Evolutionary conservation across 64 coral and sea anemone species (phyloP).

Genomic region (Stichodactyla mertensii): DNA sequence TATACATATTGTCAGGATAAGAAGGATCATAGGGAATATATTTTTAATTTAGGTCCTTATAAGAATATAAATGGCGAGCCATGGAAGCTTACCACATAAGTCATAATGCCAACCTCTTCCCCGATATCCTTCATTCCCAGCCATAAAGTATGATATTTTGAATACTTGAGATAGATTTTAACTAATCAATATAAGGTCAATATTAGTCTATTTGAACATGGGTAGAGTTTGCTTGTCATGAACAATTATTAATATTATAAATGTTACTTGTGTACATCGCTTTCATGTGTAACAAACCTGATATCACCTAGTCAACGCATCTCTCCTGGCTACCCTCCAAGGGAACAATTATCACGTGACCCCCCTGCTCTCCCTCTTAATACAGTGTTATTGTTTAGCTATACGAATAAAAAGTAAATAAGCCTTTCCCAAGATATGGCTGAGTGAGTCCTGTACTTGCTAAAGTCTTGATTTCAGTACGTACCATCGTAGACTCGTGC

Average conservation of each 20-base stretch:
- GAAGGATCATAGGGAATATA: slow-evolving; percentile 69
- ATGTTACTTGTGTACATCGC: not conserved
- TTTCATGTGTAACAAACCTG: not conserved
- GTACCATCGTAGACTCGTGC: too few species aligned
- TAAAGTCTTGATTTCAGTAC: too few species aligned
- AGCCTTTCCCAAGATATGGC: too few species aligned
- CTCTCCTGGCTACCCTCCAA: too few species aligned
- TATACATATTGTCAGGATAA: slow-evolving; percentile 87
- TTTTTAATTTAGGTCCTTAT: slow-evolving; percentile 92
- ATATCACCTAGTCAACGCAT: too few species aligned
- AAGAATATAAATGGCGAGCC: slow-evolving; percentile 72
- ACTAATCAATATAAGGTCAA: not conserved
- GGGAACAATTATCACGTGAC: too few species aligned
- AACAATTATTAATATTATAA: not conserved
- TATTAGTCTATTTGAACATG: not conserved
- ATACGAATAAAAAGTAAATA: not conserved
- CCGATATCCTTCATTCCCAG: not conserved
- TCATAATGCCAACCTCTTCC: not conserved
- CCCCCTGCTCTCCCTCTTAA: too few species aligned
- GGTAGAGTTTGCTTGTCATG: not conserved
- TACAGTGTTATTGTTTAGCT: not conserved
- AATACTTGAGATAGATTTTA: slow-evolving; percentile 8
- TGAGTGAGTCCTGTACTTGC: too few species aligned
- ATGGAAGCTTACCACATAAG: slow-evolving; percentile 58
- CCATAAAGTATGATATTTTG: not conserved